Base-by-base conservation (phyloP, 1,140 invertebrate species). In the Heliconius hewitsoni region DNA sequence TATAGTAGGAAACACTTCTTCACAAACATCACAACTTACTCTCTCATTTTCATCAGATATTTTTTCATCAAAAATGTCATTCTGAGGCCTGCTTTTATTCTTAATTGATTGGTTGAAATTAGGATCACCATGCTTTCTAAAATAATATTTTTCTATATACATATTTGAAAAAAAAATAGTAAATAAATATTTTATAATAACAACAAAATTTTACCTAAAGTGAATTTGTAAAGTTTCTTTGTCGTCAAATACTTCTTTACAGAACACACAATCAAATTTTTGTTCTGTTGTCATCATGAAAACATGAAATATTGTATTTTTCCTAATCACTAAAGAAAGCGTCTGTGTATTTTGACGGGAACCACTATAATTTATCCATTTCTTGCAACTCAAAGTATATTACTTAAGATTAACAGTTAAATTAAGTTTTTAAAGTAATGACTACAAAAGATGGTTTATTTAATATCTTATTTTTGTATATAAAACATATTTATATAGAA, bases 11-110 rank as follows among this genome's bases (percentile, higher is more conserved):
- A 97, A 97, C 71, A 94, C 85, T 88, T 96, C 94, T 19, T 90
- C 88, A 86, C 96, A 96, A 70, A 96, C 95, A 89, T 96, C 96
- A 85, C 96, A 96, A 16, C 85, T 87, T 73, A 95, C 91, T 83
- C 87, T 83, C 78, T 94, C 93, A 76, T 78, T 83, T 18, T 87
- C 88, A 37, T 91, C 90, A 46, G 80, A 50, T 50, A 78, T 42
- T 73, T 90, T 88, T 27, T 90, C 89, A 66, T 74, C 81, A 19
- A 85, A 77, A 8, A 79, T 60, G 55, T 88, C 85, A 81, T 75
- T 87, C 74, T 85, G 84, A 34, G 73, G 66, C 19, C 83, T 84
- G 71, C 72, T 83, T 81, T 88, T 92, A 81, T 73, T 85, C 74
- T 88, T 89, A 30, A 80, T 57, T 50, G 73, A 84, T 57, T 85